These are phyloP conservation scores for Conops quadrifasciatus DNA, from an alignment of 2,888 invertebrate species.

Conservation along the genomic window DNA sequence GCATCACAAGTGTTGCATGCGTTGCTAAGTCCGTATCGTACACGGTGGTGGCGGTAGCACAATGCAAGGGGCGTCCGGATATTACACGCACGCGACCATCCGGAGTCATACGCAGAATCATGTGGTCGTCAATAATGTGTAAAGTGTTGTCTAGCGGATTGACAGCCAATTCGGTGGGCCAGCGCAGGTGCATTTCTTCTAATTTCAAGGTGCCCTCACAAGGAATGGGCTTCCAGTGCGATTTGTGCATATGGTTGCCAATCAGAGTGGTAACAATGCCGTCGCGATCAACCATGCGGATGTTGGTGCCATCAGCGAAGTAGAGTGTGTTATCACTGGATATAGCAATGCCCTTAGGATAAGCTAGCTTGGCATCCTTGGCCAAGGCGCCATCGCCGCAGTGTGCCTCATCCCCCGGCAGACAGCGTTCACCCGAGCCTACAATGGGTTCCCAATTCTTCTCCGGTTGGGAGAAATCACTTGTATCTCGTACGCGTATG, in stretches of 20 bases:
- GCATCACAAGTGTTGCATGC: conserved; percentile 89
- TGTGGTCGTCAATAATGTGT: conserved; percentile 96
- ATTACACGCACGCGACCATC: conserved; percentile 92
- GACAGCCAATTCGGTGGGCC: conserved; percentile 95
- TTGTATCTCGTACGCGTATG: conserved; percentile 82
- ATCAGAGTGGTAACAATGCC: conserved; percentile 92
- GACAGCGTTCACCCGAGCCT: conserved; percentile 92
- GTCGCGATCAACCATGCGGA: conserved; percentile 90
- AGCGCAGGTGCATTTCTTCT: conserved; percentile 92
- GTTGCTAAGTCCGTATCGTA: conserved; percentile 89
- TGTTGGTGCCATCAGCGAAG: conserved; percentile 95
- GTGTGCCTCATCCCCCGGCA: conserved; percentile 91
- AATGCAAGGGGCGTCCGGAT: conserved; percentile 92
- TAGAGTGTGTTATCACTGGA: conserved; percentile 91
- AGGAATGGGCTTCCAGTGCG: conserved; percentile 92
- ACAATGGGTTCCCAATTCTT: conserved; percentile 95
- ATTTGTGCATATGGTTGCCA: conserved; percentile 91
- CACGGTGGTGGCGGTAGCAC: conserved; percentile 81
- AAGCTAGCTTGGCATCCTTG: conserved; percentile 90
- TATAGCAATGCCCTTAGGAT: conserved; percentile 96
- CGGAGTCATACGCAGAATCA: conserved; percentile 90
- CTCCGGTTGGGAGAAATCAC: conserved; percentile 85
- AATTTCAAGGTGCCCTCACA: conserved; percentile 90
- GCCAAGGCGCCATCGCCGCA: conserved; percentile 96
- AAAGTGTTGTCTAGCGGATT: conserved; percentile 94